Evolutionary conservation across 2,888 invertebrate species (phyloP).

Genomic region (Cloeon dipterum): DNA sequence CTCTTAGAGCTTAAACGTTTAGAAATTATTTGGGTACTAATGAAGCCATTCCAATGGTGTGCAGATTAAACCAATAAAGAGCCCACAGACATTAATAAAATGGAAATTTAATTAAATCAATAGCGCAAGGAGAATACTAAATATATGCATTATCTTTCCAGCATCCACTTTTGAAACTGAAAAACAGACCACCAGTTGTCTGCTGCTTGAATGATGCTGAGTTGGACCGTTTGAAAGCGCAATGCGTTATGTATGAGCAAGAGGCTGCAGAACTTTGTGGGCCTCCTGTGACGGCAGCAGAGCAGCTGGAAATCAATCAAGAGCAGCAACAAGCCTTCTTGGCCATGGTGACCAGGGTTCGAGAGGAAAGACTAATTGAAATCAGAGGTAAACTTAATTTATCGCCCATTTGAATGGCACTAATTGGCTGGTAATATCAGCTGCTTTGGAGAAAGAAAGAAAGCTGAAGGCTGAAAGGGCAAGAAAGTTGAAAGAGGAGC

Average conservation of each 20-base stretch:
- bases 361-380: background rate
- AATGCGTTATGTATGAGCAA: conserved; percentile 3
- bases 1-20: no score
- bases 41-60: no score
- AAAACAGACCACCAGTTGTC: no score
- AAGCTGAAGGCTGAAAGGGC: background rate
- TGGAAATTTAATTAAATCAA: no score
- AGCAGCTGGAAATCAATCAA: background rate
- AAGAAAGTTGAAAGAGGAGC: background rate
- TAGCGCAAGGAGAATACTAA: no score
- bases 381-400: background rate
- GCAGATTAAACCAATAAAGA: no score
- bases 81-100: no score
- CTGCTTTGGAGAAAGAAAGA: background rate
- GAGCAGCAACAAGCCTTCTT: background rate
- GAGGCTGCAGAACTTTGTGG: conserved; percentile 3
- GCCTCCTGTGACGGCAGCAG: conserved; percentile 1
- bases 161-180: conserved; percentile 28
- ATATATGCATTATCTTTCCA: no score
- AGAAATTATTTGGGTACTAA: no score
- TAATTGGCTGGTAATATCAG: no score
- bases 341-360: background rate
- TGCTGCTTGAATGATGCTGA: conserved; percentile 4
- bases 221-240: background rate
- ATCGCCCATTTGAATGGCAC: no score